These are phyloP conservation scores for Chrysodeixis includens DNA, from an alignment of 2,888 invertebrate genomes.

Conservation along the genomic window DNA sequence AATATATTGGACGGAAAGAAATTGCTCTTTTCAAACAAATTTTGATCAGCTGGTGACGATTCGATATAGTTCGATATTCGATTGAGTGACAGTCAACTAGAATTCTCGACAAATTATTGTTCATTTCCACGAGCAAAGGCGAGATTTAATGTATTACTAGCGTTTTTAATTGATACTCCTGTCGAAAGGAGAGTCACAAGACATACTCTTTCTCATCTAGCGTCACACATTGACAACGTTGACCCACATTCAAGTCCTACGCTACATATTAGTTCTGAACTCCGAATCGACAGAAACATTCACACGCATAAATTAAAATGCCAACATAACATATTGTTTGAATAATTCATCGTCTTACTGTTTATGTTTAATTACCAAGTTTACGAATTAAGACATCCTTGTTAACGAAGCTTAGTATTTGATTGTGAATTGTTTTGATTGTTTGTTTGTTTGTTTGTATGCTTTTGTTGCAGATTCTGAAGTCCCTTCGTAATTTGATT, in stretches of 20 bases:
- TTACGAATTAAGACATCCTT: constrained; percentile 49
- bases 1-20: too few species aligned
- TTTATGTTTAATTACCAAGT: constrained; percentile 52
- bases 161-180: too few species aligned
- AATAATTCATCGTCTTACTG: constrained; percentile 47
- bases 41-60: too few species aligned
- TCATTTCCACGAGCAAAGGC: too few species aligned
- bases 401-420: constrained; percentile 53
- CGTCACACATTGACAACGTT: background rate
- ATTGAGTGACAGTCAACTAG: too few species aligned
- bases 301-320: constrained; percentile 54
- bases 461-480: background rate
- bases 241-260: constrained; percentile 20
- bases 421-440: constrained; percentile 30
- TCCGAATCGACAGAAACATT: constrained; percentile 33
- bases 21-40: too few species aligned
- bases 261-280: constrained; percentile 2
- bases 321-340: constrained; percentile 35
- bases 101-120: too few species aligned
- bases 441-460: constrained; percentile 9
- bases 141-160: too few species aligned
- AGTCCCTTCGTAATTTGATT: background rate
- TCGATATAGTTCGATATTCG: too few species aligned
- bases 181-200: background rate
- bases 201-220: background rate